A percentile compares a stretch with the other conserved stretches of the same genome.
Conservation (phyloP, 2,888 invertebrate genomes). For the Sarcophaga variegata region DNA sequence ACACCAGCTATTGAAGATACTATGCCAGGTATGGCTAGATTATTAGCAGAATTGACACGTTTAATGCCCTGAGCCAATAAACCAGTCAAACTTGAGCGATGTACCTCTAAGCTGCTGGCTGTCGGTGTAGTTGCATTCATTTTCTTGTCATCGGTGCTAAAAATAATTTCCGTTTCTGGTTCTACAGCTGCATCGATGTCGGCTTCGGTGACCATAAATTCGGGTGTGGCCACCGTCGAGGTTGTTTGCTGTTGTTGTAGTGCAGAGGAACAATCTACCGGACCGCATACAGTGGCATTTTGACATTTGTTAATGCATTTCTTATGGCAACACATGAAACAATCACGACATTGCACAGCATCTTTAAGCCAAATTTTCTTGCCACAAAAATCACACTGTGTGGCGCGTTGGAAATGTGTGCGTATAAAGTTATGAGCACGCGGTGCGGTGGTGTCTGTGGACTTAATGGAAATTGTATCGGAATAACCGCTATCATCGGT, state of each 20-base stretch:
- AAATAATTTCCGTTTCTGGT: conserved; percentile 70
- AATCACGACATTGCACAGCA: conserved; percentile 94
- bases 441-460: conserved; percentile 70
- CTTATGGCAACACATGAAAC: conserved; percentile 96
- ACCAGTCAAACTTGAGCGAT: conserved; percentile 81
- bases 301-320: conserved; percentile 96
- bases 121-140: conserved; percentile 26
- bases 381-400: conserved; percentile 96
- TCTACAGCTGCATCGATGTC: conserved; percentile 68
- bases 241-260: conserved; percentile 78
- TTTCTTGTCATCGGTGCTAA: conserved; percentile 55
- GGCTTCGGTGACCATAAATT: conserved; percentile 82
- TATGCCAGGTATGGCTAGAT: conserved; percentile 85
- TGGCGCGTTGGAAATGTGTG: conserved; percentile 94
- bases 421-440: conserved; percentile 90
- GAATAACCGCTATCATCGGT: conserved; percentile 74
- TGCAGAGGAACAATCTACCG: conserved; percentile 78
- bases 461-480: conserved; percentile 69
- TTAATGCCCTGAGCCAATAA: conserved; percentile 84
- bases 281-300: conserved; percentile 86
- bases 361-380: conserved; percentile 99
- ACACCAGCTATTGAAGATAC: conserved; percentile 81
- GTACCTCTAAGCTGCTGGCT: conserved; percentile 73
- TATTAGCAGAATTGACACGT: conserved; percentile 87
- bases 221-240: conserved; percentile 77